Evolutionary conservation across 1,140 invertebrate species (phyloP).

Genomic region (Zaprionus nigranus): DNA sequence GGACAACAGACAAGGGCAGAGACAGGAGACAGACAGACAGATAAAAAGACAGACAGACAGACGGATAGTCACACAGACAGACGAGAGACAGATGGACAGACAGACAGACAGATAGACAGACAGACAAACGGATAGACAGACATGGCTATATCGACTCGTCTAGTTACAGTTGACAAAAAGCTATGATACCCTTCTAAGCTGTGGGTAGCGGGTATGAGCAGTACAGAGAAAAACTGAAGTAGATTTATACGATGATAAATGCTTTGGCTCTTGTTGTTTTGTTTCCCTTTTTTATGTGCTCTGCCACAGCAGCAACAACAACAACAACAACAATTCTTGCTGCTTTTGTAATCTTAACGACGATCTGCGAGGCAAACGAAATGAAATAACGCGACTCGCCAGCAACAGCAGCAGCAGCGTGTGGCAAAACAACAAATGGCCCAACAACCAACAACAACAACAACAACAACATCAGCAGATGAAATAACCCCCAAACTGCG

Average conservation of each 20-base stretch:
- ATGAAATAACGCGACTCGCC: conserved; percentile 70
- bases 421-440: conserved; percentile 57
- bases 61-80: too few species aligned
- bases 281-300: conserved; percentile 55
- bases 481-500: conserved; percentile 49
- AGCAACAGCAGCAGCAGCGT: conserved; percentile 35
- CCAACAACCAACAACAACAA: conserved; percentile 27
- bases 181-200: too few species aligned
- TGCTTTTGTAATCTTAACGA: conserved; percentile 73
- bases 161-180: too few species aligned
- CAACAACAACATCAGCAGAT: conserved; percentile 13
- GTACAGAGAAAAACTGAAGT: conserved; percentile 60
- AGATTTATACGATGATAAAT: conserved; percentile 83
- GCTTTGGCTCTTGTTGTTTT: conserved; percentile 68
- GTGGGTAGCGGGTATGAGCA: neutral
- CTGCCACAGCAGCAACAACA: conserved; percentile 60
- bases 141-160: too few species aligned
- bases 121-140: too few species aligned
- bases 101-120: too few species aligned
- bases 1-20: too few species aligned
- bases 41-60: too few species aligned
- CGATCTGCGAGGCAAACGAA: conserved; percentile 77
- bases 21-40: too few species aligned
- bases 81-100: too few species aligned
- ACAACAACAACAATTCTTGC: conserved; percentile 46